Base-by-base conservation (phyloP, 2,797 vertebrate genomes). In the Yasuhikotakia modesta region DNA sequence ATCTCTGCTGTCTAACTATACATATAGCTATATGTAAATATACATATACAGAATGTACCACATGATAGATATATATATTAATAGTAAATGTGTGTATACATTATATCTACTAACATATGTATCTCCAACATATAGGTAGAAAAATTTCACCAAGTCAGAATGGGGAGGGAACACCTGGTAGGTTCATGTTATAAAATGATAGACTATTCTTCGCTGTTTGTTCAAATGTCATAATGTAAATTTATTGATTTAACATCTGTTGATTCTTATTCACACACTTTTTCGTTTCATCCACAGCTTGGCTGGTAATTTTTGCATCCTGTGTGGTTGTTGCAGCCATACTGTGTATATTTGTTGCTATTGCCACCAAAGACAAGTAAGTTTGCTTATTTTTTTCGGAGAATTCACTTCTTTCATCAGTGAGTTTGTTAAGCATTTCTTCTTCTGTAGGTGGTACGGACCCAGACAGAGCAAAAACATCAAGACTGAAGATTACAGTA, bases 331-430 rank as follows among this genome's bases (percentile, higher is more conserved):
- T 93, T 21, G 88, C 86, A 58, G 87, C 85, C 6, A 74, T 93
- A 76, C n/a, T 92, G 8, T 75, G 90, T 35, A 2, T 93, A 17
- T 87, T 73, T 1, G 79, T 81, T 32, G 90, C 88, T 43, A 87
- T 94, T 3, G 90, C 88, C 27, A 93, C 92, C 14, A 91, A 87
- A 86, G 88, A 93, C 78, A 93, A 87, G 93, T 94, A 80, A 87
- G 90, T 73, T 27, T n/a, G 32, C 6, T 70, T 79, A 13, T 11
- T 43, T 14, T 32, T 21, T 32, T 72, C 17, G 30, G 50, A 4
- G 32, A 27, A 46, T 52, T 19, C 24, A n/a, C 4, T 39, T 1
- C 6, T 1, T 67, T 21, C 39, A 50, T 64, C 21, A 22, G 27
- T 73, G 7, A n/a, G 19, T 70, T 30, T 57, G 27, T 17, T 43